A percentile compares a stretch with the other conserved stretches of the same genome.
phyloP scores from a whole-genome alignment of 2,888 invertebrate species.

The Eristalinus aeneus region DNA sequence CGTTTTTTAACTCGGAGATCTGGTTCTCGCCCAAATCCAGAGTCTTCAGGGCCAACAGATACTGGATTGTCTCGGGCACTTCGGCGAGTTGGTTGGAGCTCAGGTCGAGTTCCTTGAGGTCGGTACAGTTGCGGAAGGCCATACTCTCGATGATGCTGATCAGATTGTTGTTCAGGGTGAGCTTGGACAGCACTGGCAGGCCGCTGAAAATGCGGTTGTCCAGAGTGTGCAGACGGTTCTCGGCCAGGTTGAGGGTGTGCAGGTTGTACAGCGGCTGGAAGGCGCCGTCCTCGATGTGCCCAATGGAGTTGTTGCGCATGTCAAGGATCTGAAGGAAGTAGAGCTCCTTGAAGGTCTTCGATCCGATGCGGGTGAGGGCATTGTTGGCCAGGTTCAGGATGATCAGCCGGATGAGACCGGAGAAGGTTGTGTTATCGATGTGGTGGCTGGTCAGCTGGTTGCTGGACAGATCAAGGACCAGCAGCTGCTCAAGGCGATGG shows the following conservation, averaged over 20 bases:
- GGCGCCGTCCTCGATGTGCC: constrained; percentile 93
- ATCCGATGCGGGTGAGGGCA: constrained; percentile 90
- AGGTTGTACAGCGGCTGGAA: constrained; percentile 93
- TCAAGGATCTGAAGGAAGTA: constrained; percentile 93
- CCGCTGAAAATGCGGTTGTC: constrained; percentile 92
- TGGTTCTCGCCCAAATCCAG: constrained; percentile 96
- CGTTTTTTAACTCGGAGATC: constrained; percentile 90
- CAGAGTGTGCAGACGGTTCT: constrained; percentile 91
- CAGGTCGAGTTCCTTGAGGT: constrained; percentile 92
- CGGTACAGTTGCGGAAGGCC: constrained; percentile 93
- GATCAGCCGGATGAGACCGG: constrained; percentile 91
- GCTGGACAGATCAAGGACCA: constrained; percentile 91
- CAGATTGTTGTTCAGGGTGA: constrained; percentile 92
- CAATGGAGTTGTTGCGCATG: constrained; percentile 92
- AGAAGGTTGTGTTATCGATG: constrained; percentile 91
- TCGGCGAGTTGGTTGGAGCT: constrained; percentile 91
- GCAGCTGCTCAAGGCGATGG: constrained; percentile 90
- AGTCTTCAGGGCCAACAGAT: constrained; percentile 91
- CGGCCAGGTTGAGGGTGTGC: constrained; percentile 93
- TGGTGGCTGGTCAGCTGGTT: constrained; percentile 93
- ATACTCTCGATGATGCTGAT: constrained; percentile 89
- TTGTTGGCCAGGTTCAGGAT: constrained; percentile 93
- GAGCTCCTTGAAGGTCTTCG: constrained; percentile 92
- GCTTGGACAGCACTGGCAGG: constrained; percentile 89
- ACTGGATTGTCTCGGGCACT: constrained; percentile 91